Evolutionary conservation across 2,113 vertebrate species (phyloP), one percentile per base, ranked within the genome.

Genomic region (Ptilonorhynchus violaceus): DNA sequence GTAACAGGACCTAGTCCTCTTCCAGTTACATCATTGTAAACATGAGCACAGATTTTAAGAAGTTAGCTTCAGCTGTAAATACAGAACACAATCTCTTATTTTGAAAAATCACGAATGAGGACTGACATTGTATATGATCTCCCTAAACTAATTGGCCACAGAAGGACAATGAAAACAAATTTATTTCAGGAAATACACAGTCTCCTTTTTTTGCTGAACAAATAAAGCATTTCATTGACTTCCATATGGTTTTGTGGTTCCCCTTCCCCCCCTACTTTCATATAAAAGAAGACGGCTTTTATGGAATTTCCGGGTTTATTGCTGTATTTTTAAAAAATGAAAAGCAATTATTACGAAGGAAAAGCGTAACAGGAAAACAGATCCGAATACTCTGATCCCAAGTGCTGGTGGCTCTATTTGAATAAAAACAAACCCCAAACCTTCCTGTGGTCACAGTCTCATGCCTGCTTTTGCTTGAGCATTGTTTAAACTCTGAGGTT

Each of bases 281-380:
- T 88, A 88, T 92, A 86, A 96, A 95, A 88, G 62, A 85, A 37
- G 92, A 83, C 12, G 0, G 50, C 35, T 85, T 95, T 94, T 92
- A 80, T 85, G 92, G 96, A 95, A 96, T 97, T 95, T 96, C 96
- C 39, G 59, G 41, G 55, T 93, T 90, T 88, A 84, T 94, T 70
- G 67, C 90, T 93, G 55, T 77, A 85, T 85, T 96, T 81, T 72
- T 3, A 5, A 50, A 75, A 91, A 82, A 75, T 27, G 28, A 72
- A 82, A 95, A 87, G 46, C 88, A 47, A 56, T 89, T 91, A 92
- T 93, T 95, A 66, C 0, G 23, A 93, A 89, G 91, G 94, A 95
- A 96, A 95, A 92, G 62, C 46, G 2, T 93, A 97, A 96, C 94
- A 96, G 96, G 93, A 97, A 97, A 94, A 79, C 55, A 91, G 58